Base-by-base conservation (phyloP, 2,888 invertebrate species). In the Machimus atricapillus region DNA sequence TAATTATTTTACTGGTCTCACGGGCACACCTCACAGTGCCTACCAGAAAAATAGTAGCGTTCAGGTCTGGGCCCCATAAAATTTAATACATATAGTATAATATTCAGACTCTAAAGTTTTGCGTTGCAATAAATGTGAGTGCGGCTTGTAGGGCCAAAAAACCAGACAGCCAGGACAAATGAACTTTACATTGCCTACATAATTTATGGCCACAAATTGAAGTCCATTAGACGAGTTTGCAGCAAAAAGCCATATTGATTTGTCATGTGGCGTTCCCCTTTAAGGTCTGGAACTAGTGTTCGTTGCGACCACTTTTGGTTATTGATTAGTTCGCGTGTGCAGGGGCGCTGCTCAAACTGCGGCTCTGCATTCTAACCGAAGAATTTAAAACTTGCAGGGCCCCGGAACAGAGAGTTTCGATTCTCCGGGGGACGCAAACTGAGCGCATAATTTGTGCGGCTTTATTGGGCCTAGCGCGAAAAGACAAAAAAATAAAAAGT, bases 191-290 rank as follows among this genome's bases (percentile, higher is more conserved):
- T n/a, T 56, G 19, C 52, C 37, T 82, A 31, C 82, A 82, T 82
- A 82, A 82, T 82, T 82, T 58, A 82, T 82, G 81, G 52, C 31
- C 31, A 31, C 56, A 37, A 66, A 23, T 82, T 82, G 27, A 56
- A 82, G 82, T 82, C 58, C 34, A 58, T 56, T 82, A 82, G 58
- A 37, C 37, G 66, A 37, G 82, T 37, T n/a, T 37, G 56, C 52
- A 82, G 34, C n/a, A 81, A 82, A 66, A 82, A 82, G 19, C 34
- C 34, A 66, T 82, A 82, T 82, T 82, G 82, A 82, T 82, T 82
- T 82, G 82, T 82, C 82, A 34, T 66, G 82, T 14, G 16, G 34
- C 7, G 82, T 58, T 82, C 82, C 82, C 19, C 82, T 82, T 82
- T 82, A 82, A 82, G 58, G 31, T 82, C 34, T 37, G 66, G 19